phyloP scores from a whole-genome alignment of 2,797 vertebrate species.

The Pangasius sanitwongsei region DNA sequence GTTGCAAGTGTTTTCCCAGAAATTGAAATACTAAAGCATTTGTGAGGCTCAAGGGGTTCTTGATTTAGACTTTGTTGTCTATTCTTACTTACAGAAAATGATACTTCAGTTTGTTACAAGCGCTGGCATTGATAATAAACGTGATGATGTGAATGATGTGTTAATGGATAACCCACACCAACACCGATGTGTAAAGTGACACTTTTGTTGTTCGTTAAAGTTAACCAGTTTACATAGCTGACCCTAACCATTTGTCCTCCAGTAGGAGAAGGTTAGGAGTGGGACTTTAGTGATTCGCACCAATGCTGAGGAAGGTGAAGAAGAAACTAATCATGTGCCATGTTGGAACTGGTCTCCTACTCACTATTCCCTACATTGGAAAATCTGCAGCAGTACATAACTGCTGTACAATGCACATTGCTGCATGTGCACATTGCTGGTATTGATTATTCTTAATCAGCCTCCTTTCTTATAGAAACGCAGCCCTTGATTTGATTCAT shows the following conservation, averaged over 20 bases:
- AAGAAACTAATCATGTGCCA: not conserved
- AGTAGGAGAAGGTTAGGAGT: not conserved
- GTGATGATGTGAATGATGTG: not conserved
- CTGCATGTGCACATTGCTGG: not conserved
- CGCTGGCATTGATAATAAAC: not conserved
- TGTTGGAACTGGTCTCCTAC: not conserved
- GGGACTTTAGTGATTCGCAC: not conserved
- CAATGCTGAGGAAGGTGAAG: not conserved
- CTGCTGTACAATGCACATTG: no score
- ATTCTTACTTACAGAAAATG: not conserved
- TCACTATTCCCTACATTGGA: not conserved
- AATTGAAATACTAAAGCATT: not conserved
- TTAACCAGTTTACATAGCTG: not conserved
- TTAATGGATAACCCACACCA: not conserved
- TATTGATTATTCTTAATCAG: not conserved
- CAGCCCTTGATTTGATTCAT: not conserved
- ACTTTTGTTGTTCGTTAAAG: not conserved
- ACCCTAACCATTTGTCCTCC: not conserved
- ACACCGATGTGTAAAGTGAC: not conserved
- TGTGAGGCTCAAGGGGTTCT: not conserved
- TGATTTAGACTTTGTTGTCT: not conserved
- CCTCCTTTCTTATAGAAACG: not conserved
- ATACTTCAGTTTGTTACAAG: not conserved
- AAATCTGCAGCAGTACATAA: no score
- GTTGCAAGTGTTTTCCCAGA: not conserved